Conservation (phyloP, 2,888 invertebrate genomes). For the Oscheius myriophilus region DNA sequence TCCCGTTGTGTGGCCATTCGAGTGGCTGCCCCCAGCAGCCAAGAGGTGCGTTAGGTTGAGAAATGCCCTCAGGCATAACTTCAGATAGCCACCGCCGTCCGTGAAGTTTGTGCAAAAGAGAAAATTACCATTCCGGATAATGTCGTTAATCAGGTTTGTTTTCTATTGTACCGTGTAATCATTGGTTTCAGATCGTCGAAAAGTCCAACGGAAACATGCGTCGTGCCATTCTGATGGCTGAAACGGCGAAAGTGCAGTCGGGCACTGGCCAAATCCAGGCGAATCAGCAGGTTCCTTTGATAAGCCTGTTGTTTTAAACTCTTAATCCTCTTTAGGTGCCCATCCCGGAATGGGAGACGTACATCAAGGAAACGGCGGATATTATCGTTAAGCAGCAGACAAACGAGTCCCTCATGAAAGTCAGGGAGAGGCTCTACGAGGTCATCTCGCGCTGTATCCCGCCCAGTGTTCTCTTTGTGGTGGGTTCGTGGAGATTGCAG, state of each 20-base stretch:
- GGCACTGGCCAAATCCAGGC: conserved; percentile 15
- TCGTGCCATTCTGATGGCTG: conserved; percentile 89
- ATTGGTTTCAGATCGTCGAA: conserved; percentile 77
- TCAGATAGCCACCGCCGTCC: conserved; percentile 37
- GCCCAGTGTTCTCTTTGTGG: conserved; percentile 75
- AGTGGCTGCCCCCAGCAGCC: conserved; percentile 85
- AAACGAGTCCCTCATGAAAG: conserved; percentile 76
- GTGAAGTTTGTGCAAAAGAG: conserved; percentile 51
- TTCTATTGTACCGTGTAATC: not conserved
- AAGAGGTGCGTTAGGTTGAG: conserved; percentile 77
- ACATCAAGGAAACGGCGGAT: conserved; percentile 85
- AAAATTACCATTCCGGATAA: conserved; percentile 43
- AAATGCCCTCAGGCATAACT: not conserved
- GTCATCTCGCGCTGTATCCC: conserved; percentile 92
- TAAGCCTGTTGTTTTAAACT: not conserved
- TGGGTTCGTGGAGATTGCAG: conserved; percentile 3
- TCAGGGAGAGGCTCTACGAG: conserved; percentile 89
- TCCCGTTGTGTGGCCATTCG: conserved; percentile 92
- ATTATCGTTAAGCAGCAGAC: conserved; percentile 87
- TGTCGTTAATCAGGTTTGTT: conserved; percentile 38
- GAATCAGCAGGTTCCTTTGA: conserved; percentile 35
- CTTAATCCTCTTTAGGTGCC: conserved; percentile 76
- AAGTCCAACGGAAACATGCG: conserved; percentile 88
- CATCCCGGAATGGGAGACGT: conserved; percentile 92
- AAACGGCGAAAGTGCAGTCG: conserved; percentile 72